Evolutionary conservation across 2,888 invertebrate species (phyloP).

Genomic region (Pseudococcus jackbeardsleyi): DNA sequence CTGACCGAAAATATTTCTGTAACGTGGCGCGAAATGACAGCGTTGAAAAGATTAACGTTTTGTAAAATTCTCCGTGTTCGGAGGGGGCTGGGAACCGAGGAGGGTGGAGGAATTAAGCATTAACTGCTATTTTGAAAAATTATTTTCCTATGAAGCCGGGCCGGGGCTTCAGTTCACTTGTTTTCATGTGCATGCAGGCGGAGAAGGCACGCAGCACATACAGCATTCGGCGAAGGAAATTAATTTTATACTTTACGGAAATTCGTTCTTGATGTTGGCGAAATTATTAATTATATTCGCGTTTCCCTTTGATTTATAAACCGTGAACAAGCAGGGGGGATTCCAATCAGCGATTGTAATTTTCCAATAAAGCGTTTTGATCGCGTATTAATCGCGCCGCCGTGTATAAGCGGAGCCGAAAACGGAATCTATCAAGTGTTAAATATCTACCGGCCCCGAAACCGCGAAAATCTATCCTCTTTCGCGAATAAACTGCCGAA

Average conservation of each 20-base stretch:
- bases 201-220: neutral
- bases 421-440: slow-evolving; percentile 45
- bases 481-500: neutral
- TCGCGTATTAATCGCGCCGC: slow-evolving; percentile 30
- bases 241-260: slow-evolving; percentile 48
- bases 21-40: slow-evolving; percentile 57
- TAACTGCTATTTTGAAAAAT: slow-evolving; percentile 48
- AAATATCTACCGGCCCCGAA: slow-evolving; percentile 13
- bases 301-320: slow-evolving; percentile 45
- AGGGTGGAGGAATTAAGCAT: slow-evolving; percentile 8
- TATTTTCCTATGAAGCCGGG: slow-evolving; percentile 37
- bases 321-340: neutral
- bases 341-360: slow-evolving; percentile 46
- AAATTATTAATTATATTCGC: slow-evolving; percentile 33
- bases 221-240: slow-evolving; percentile 12
- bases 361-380: slow-evolving; percentile 45
- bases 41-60: slow-evolving; percentile 60
- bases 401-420: neutral
- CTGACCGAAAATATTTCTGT: slow-evolving; percentile 55
- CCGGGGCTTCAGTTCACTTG: neutral
- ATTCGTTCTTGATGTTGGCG: slow-evolving; percentile 20
- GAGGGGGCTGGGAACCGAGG: no score
- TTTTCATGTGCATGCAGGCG: neutral
- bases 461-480: slow-evolving; percentile 37
- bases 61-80: slow-evolving; percentile 10